These are phyloP conservation scores for Polydesmus complanatus DNA, from an alignment of 2,888 invertebrate genomes.

Conservation along the genomic window DNA sequence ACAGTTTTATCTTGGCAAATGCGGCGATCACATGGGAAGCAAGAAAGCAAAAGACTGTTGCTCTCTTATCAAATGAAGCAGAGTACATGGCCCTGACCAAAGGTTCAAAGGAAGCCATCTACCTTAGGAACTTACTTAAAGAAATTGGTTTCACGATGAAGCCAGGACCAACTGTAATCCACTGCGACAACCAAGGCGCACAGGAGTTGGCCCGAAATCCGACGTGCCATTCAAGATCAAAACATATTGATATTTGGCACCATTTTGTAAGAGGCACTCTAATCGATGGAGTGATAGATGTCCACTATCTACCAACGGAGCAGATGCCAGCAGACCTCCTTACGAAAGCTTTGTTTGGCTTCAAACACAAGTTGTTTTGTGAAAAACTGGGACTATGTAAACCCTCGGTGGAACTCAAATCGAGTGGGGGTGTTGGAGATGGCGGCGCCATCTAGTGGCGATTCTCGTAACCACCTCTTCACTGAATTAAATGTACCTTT, in stretches of 20 bases:
- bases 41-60: not conserved
- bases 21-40: not conserved
- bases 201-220: slow-evolving; percentile 18
- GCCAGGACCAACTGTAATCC: not conserved
- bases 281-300: not conserved
- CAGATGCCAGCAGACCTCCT: slow-evolving; percentile 12
- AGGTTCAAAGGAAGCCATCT: not conserved
- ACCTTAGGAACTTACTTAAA: not conserved
- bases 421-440: too few relatives aligned
- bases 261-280: slow-evolving; percentile 18
- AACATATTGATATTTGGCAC: slow-evolving; percentile 21
- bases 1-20: too few relatives aligned
- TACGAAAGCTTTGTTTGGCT: slow-evolving; percentile 7
- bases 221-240: slow-evolving; percentile 18
- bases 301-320: slow-evolving; percentile 4
- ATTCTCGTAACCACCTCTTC: too few relatives aligned
- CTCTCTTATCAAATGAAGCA: not conserved
- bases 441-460: too few relatives aligned
- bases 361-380: not conserved
- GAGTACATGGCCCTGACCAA: slow-evolving; percentile 5
- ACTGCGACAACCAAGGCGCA: slow-evolving; percentile 20
- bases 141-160: not conserved
- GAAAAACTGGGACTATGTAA: not conserved
- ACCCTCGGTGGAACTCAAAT: too few relatives aligned
- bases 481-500: too few relatives aligned